Evolutionary conservation across 1,140 invertebrate genomes (phyloP).

Genomic region (Elysia chlorotica): DNA sequence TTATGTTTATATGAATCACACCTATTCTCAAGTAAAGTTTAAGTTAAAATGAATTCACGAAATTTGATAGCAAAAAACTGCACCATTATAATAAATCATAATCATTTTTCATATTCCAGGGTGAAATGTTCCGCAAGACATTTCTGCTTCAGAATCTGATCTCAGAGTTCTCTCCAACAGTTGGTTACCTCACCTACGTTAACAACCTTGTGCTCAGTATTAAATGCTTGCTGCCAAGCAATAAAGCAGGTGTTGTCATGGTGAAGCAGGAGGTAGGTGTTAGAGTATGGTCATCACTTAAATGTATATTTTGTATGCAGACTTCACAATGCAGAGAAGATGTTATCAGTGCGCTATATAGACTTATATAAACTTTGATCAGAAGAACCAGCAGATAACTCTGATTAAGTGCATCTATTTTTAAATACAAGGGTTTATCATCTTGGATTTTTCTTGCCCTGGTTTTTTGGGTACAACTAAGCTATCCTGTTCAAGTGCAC

Average conservation of each 20-base stretch:
- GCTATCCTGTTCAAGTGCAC: too few relatives aligned
- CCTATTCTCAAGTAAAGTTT: neutral
- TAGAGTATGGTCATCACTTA: too few relatives aligned
- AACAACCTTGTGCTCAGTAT: conserved; percentile 30
- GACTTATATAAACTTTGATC: too few relatives aligned
- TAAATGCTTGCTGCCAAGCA: conserved; percentile 39
- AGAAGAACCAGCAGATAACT: neutral
- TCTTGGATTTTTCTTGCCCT: too few relatives aligned
- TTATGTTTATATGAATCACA: neutral
- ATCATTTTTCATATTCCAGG: conserved; percentile 30
- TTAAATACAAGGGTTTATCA: neutral
- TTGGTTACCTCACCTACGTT: conserved; percentile 45
- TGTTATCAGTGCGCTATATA: too few relatives aligned
- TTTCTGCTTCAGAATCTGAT: conserved; percentile 44
- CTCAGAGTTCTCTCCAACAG: conserved; percentile 39
- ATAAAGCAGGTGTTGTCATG: conserved; percentile 35
- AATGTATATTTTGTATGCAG: too few relatives aligned
- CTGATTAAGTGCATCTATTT: neutral
- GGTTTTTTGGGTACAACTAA: too few relatives aligned
- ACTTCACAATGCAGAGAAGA: too few relatives aligned
- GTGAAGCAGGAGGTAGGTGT: conserved; percentile 42
- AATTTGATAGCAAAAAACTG: neutral
- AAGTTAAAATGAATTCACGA: neutral
- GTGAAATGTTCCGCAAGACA: conserved; percentile 46
- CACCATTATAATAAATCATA: neutral